Conservation (phyloP, 2,113 vertebrate species). For the Rynchops niger region DNA sequence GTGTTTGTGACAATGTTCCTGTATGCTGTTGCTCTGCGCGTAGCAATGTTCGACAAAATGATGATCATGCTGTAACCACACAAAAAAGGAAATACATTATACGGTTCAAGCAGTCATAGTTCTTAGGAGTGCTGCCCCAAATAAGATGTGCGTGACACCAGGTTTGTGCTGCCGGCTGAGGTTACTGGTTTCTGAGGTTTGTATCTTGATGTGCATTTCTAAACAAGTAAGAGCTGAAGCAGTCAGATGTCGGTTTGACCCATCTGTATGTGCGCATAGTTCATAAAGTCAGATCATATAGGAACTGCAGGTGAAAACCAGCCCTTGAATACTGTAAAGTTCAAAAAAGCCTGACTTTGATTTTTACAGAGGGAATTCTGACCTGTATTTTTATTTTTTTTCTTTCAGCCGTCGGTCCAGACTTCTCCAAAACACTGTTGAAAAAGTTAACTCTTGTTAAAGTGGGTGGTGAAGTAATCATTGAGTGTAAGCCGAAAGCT, state of each 20-base stretch:
- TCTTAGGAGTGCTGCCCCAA: not conserved
- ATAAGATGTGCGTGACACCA: accelerated
- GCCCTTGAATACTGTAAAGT: not conserved
- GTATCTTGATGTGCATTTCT: not conserved
- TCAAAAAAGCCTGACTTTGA: not conserved
- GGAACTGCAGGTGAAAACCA: not conserved
- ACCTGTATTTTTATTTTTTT: not conserved
- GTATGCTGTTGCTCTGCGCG: not conserved
- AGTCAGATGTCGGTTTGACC: not conserved
- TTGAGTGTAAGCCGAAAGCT: constrained; percentile 95
- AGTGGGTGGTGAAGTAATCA: constrained; percentile 89
- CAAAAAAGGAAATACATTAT: not conserved
- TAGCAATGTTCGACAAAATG: not conserved
- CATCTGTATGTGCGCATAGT: accelerated
- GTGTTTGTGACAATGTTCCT: not conserved
- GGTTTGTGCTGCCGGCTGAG: not conserved
- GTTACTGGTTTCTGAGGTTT: not conserved
- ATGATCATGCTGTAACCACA: not conserved
- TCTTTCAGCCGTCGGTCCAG: constrained; percentile 88
- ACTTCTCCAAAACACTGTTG: constrained; percentile 90
- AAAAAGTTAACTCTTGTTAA: constrained; percentile 88
- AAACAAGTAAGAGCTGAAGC: not conserved
- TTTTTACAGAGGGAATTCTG: not conserved
- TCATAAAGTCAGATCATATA: not conserved
- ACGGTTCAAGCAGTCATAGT: accelerated